Evolutionary conservation across 2,888 invertebrate species (phyloP), one percentile per base, ranked within the genome.

Genomic region (Cephus runcator): DNA sequence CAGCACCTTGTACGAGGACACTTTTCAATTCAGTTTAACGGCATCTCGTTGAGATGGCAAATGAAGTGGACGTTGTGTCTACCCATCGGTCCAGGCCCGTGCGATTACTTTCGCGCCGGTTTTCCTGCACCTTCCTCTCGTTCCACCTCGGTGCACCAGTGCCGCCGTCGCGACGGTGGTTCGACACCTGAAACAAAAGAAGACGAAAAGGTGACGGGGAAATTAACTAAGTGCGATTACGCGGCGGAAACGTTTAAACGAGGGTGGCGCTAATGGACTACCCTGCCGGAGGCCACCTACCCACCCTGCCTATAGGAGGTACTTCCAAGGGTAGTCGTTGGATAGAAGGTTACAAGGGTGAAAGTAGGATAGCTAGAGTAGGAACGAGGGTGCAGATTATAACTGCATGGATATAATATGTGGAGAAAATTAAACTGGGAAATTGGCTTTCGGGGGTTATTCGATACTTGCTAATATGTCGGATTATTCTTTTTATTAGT

Each of bases 171-270:
- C 56, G 23, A 56, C 56, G 56, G 9, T 56, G 23, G 56, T 56
- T 56, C 75, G 34, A 35, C 56, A 68, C 77, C 88, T 88, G 86
- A 69, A 87, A 88, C 83, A 84, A 84, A 83, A 85, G 80, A 82
- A 84, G 79, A 34, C 76, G 76, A 81, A 81, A 56, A 83, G 80
- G 83, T 83, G 83, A 87, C 83, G 78, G 84, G 81, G 81, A 83
- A 85, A 87, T 87, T 86, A 87, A 87, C 83, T 83, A 85, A 87
- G 85, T 85, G 80, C 85, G 87, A 88, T 88, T 88, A 88, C 87
- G 82, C 80, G 82, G 79, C 86, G 88, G 86, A 88, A 88, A 86
- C 84, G 84, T 85, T 88, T 87, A 86, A 88, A 79, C 83, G 85
- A 83, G 81, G 83, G 86, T 79, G 83, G 77, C 81, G 85, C 84